Evolutionary conservation across 1,140 invertebrate genomes (phyloP).

Genomic region (Venturia canescens): DNA sequence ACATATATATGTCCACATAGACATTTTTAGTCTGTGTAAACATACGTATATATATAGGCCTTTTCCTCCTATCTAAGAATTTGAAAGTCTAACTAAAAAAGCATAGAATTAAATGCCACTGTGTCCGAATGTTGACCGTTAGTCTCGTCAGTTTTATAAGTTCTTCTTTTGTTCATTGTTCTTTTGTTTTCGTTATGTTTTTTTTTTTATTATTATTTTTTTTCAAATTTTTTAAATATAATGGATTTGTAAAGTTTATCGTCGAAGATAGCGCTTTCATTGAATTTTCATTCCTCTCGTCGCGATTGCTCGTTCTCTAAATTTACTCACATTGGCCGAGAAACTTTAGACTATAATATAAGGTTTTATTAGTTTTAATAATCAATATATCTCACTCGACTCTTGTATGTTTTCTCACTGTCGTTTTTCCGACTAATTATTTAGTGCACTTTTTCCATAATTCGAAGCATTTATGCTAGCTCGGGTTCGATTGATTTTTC

Average conservation of each 20-base stretch:
- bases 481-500: no score
- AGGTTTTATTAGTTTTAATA: no score
- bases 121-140: conserved; percentile 36
- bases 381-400: neutral
- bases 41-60: conserved; percentile 61
- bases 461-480: neutral
- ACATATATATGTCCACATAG: neutral
- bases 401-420: neutral
- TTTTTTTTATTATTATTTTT: neutral
- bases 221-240: no score
- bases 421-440: neutral
- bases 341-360: no score
- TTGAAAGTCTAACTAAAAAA: conserved; percentile 70
- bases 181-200: no score
- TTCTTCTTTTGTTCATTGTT: conserved; percentile 41
- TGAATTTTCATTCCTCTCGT: neutral
- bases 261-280: neutral
- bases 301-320: neutral
- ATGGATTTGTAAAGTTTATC: neutral
- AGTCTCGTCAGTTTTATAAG: conserved; percentile 16
- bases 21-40: neutral
- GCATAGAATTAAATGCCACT: conserved; percentile 50
- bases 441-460: conserved; percentile 5
- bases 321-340: neutral
- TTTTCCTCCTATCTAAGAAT: conserved; percentile 69